Evolutionary conservation across 1,140 invertebrate genomes (phyloP).

Genomic region (Temnothorax longispinosus): DNA sequence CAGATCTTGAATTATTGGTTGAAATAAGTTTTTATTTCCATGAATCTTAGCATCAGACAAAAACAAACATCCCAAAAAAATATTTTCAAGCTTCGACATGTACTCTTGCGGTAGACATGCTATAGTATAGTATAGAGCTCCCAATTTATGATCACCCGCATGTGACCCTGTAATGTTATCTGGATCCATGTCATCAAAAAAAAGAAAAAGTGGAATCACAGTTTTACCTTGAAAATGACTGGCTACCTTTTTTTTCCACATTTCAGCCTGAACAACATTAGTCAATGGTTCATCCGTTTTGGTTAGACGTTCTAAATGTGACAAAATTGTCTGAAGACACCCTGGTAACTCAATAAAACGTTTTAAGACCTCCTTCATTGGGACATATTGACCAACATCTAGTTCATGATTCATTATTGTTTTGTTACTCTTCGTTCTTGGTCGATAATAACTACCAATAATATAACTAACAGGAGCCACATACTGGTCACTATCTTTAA

Average conservation of each 20-base stretch:
- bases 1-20: not conserved
- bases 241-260: constrained; percentile 7
- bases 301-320: not conserved
- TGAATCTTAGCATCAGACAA: not conserved
- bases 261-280: constrained; percentile 1
- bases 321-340: not conserved
- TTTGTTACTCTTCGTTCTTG: not conserved
- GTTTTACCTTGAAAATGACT: constrained; percentile 16
- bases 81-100: constrained; percentile 24
- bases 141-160: constrained; percentile 24
- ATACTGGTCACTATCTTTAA: constrained; percentile 4
- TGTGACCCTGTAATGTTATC: constrained; percentile 30
- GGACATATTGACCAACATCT: not conserved
- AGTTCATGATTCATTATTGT: constrained; percentile 12
- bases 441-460: not conserved
- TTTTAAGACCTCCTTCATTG: constrained; percentile 7
- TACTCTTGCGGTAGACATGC: constrained; percentile 2
- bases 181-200: constrained; percentile 29
- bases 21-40: constrained; percentile 16
- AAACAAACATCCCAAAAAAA: constrained; percentile 12
- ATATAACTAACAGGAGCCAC: not conserved
- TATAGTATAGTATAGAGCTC: constrained; percentile 6
- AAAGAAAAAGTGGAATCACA: constrained; percentile 9
- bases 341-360: constrained; percentile 1
- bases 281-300: constrained; percentile 8